A percentile compares a stretch with the other conserved stretches of the same genome.
Conservation (phyloP, 2,888 invertebrate genomes). For the Hirtodrosophila cameraria region DNA sequence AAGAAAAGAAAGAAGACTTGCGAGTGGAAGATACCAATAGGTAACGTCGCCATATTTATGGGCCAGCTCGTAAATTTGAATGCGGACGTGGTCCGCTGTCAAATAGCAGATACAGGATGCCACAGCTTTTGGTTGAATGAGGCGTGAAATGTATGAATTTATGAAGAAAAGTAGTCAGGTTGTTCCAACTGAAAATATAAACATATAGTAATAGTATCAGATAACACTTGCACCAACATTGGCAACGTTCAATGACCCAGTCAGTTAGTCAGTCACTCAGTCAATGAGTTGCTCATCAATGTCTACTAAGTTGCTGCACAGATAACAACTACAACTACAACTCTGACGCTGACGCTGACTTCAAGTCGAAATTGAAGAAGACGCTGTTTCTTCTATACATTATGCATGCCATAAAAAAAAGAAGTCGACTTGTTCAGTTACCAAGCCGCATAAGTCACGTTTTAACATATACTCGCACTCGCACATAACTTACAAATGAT, state of each 20-base stretch:
- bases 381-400: slow-evolving; percentile 19
- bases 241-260: slow-evolving; percentile 72
- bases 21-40: slow-evolving; percentile 6
- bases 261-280: slow-evolving; percentile 20
- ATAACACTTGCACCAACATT: slow-evolving; percentile 45
- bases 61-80: slow-evolving; percentile 64
- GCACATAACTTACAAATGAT: slow-evolving; percentile 39
- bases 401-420: slow-evolving; percentile 29
- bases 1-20: background rate
- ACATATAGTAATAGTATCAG: slow-evolving; percentile 24
- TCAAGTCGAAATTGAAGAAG: slow-evolving; percentile 12
- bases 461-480: slow-evolving; percentile 41
- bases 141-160: slow-evolving; percentile 73
- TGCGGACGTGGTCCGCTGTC: slow-evolving; percentile 67
- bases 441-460: slow-evolving; percentile 65
- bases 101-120: slow-evolving; percentile 69
- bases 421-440: slow-evolving; percentile 33
- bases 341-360: background rate
- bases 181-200: slow-evolving; percentile 28
- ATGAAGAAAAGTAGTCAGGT: slow-evolving; percentile 56
- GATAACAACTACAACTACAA: slow-evolving; percentile 27
- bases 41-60: slow-evolving; percentile 59
- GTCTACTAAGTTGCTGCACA: slow-evolving; percentile 37
- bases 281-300: slow-evolving; percentile 30
- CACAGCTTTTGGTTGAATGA: slow-evolving; percentile 50